phyloP scores from a whole-genome alignment of 2,888 invertebrate species.

The Crocallis elinguaria region DNA sequence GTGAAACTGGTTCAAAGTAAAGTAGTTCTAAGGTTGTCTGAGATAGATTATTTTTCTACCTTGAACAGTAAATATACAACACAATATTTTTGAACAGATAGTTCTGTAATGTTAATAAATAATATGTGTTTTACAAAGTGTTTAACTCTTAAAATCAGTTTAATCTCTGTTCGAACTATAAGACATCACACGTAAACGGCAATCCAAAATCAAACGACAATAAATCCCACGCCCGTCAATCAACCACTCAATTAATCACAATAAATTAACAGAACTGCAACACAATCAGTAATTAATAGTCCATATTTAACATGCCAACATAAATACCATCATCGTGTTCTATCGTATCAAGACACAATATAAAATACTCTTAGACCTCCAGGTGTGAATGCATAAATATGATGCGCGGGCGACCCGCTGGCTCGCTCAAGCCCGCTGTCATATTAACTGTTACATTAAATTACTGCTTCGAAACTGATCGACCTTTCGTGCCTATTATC shows the following conservation, averaged over 20 bases:
- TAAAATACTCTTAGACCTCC: conserved; percentile 80
- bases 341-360: conserved; percentile 66
- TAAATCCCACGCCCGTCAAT: conserved; percentile 43
- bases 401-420: conserved; percentile 80
- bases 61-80: too few species aligned
- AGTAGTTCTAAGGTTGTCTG: too few species aligned
- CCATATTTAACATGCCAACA: conserved; percentile 75
- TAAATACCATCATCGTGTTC: conserved; percentile 73
- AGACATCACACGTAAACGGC: conserved; percentile 3
- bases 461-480: conserved; percentile 77
- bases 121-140: too few species aligned
- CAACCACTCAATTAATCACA: conserved; percentile 64
- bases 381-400: conserved; percentile 84
- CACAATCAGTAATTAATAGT: conserved; percentile 81
- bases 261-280: conserved; percentile 78
- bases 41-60: too few species aligned
- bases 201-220: conserved; percentile 23
- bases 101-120: too few species aligned
- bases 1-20: too few species aligned
- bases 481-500: conserved; percentile 72
- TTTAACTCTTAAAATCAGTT: neutral
- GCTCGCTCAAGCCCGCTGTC: conserved; percentile 82
- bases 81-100: too few species aligned
- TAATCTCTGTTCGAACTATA: neutral
- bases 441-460: conserved; percentile 85